Conservation (phyloP, 1,140 invertebrate species). For the Sminthurinus signatus region DNA sequence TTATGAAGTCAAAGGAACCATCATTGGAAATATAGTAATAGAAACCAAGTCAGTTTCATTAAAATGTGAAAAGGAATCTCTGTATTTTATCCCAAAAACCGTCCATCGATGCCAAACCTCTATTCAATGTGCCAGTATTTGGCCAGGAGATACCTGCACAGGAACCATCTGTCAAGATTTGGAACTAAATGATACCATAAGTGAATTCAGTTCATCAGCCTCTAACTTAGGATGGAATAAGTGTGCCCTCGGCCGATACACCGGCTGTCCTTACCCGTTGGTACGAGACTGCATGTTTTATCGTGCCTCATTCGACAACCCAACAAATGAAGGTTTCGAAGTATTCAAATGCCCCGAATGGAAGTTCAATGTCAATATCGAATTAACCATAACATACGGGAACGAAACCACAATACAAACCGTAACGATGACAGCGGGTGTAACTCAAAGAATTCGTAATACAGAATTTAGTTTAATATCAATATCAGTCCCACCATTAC, state of each 20-base stretch:
- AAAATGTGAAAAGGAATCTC: background rate
- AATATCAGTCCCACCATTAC: background rate
- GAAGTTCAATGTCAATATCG: background rate
- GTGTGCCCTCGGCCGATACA: background rate
- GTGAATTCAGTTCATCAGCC: background rate
- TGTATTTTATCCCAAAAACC: background rate
- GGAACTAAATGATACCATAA: background rate
- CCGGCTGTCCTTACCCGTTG: background rate
- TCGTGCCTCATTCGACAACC: background rate
- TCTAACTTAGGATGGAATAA: background rate
- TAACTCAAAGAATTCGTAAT: background rate
- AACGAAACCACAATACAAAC: background rate
- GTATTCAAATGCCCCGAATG: constrained; percentile 5
- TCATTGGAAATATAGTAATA: background rate
- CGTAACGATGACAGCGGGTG: background rate
- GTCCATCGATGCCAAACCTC: background rate
- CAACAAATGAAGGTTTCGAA: background rate
- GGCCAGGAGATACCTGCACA: background rate
- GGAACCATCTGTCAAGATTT: background rate
- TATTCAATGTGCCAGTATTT: background rate
- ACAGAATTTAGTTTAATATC: constrained; percentile 2
- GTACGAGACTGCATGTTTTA: background rate
- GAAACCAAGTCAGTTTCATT: background rate
- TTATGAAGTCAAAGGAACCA: background rate
- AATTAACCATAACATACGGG: background rate